These are phyloP conservation scores for Menidia beryllina DNA, from an alignment of 2,113 vertebrate species.

Conservation along the genomic window DNA sequence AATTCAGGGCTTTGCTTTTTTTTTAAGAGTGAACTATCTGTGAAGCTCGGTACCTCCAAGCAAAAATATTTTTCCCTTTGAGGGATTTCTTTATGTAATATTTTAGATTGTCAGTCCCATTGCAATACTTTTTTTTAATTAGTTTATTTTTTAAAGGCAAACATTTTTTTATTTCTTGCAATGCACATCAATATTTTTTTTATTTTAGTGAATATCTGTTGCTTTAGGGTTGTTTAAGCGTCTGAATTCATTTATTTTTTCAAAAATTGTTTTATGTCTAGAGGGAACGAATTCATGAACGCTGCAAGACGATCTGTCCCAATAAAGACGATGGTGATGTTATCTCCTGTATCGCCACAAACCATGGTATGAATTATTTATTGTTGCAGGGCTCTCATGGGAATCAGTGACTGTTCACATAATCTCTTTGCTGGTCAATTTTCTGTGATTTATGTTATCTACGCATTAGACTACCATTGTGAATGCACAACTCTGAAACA, in stretches of 20 bases:
- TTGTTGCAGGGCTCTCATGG: slow-evolving; percentile 1
- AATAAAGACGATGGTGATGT: slow-evolving; percentile 89
- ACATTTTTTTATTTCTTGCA: no score
- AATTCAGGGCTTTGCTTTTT: not conserved
- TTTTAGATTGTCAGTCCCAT: no score
- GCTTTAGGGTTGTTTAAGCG: not conserved
- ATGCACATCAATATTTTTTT: no score
- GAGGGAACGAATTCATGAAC: slow-evolving; percentile 94
- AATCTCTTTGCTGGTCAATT: no score
- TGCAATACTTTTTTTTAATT: no score
- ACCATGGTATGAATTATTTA: slow-evolving; percentile 82
- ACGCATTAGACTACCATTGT: no score
- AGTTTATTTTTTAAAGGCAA: no score
- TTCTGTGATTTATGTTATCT: no score
- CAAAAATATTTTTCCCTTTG: no score
- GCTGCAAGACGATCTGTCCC: slow-evolving; percentile 90
- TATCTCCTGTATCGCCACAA: slow-evolving; percentile 82
- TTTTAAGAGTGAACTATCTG: not conserved
- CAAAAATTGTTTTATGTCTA: slow-evolving; percentile 64
- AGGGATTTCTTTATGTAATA: no score
- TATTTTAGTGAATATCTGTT: no score
- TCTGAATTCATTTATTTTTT: not conserved
- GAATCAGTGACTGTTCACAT: not conserved
- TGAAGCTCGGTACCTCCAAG: not conserved
- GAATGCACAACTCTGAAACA: no score